phyloP scores from a whole-genome alignment of 2,888 invertebrate genomes.

The Ariolimax columbianus region DNA sequence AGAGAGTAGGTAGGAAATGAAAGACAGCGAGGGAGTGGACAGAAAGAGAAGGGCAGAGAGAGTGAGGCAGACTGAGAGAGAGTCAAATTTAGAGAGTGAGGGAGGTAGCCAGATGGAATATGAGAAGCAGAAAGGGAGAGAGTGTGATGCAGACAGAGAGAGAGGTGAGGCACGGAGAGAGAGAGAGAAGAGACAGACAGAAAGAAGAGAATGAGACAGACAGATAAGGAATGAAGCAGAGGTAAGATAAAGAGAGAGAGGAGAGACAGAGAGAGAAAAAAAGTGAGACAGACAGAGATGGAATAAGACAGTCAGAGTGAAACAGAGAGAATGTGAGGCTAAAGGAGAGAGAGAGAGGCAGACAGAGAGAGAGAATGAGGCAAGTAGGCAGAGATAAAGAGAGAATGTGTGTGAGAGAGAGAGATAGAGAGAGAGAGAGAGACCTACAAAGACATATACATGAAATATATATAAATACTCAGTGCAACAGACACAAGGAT shows the following conservation, averaged over 20 bases:
- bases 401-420: too few relatives aligned
- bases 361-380: too few relatives aligned
- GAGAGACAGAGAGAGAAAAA: too few relatives aligned
- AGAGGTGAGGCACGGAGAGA: background rate
- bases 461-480: too few relatives aligned
- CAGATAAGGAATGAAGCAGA: background rate
- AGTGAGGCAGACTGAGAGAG: too few relatives aligned
- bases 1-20: background rate
- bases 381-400: too few relatives aligned
- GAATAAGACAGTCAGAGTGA: background rate
- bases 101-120: constrained; percentile 13
- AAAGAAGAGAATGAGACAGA: background rate
- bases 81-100: background rate
- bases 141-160: constrained; percentile 5
- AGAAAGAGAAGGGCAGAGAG: too few relatives aligned
- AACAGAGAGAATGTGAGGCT: background rate
- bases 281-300: constrained; percentile 35
- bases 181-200: too few relatives aligned
- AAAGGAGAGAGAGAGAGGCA: too few relatives aligned
- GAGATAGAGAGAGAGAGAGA: too few relatives aligned
- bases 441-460: background rate
- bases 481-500: too few relatives aligned
- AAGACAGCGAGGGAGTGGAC: too few relatives aligned
- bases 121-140: constrained; percentile 17
- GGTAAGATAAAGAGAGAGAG: background rate